Evolutionary conservation across 2,113 vertebrate species (phyloP).

Genomic region (Mormyrus iriodes): DNA sequence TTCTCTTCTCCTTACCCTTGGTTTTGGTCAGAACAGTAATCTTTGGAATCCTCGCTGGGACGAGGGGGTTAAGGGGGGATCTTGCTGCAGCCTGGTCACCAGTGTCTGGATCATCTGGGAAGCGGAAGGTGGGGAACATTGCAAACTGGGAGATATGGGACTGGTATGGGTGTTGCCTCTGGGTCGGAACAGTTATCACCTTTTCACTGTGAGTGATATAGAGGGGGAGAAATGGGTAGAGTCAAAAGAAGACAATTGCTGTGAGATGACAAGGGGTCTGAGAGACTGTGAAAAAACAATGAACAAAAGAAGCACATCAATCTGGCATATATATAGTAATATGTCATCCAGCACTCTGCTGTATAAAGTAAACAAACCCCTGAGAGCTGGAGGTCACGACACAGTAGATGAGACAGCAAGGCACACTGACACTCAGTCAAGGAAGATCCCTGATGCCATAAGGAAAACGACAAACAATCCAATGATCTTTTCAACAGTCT

Average conservation of each 20-base stretch:
- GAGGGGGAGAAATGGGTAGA: neutral
- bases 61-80: conserved; percentile 44
- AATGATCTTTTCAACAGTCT: too few species aligned
- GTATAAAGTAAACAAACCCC: neutral
- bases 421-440: neutral
- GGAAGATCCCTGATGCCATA: neutral
- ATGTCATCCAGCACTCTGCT: neutral
- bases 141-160: conserved; percentile 64
- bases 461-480: neutral
- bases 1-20: conserved; percentile 46
- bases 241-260: neutral
- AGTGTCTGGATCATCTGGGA: conserved; percentile 46
- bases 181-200: conserved; percentile 44
- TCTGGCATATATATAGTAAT: neutral
- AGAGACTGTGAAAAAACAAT: neutral
- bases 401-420: neutral
- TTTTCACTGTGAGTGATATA: conserved; percentile 47
- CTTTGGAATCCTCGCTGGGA: conserved; percentile 48
- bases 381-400: neutral
- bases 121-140: conserved; percentile 59
- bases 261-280: neutral
- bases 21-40: conserved; percentile 55
- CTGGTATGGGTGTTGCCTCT: conserved; percentile 62
- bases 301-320: neutral
- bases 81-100: conserved; percentile 38